These are phyloP conservation scores for Drosophila acutilabella DNA, from an alignment of 2,888 invertebrate species.

Conservation along the genomic window DNA sequence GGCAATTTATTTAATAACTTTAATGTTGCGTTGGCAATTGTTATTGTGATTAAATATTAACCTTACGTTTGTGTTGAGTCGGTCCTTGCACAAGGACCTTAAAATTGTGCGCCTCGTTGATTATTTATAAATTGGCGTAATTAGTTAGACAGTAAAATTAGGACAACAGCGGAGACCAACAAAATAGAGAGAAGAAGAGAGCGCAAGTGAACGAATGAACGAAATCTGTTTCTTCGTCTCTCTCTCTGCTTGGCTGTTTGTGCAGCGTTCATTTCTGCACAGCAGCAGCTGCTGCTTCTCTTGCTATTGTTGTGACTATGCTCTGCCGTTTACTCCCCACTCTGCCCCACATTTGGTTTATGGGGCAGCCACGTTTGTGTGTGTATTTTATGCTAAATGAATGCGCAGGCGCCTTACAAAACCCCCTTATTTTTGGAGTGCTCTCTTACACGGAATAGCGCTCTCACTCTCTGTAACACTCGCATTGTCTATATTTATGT, in stretches of 20 bases:
- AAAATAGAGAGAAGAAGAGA: slow-evolving; percentile 16
- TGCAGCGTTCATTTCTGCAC: slow-evolving; percentile 75
- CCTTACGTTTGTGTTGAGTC: slow-evolving; percentile 16
- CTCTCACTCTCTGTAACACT: slow-evolving; percentile 21
- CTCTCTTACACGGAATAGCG: slow-evolving; percentile 27
- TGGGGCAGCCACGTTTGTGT: slow-evolving; percentile 39
- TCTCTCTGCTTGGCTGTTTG: slow-evolving; percentile 20
- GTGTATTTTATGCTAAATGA: slow-evolving; percentile 49
- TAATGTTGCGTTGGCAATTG: neutral
- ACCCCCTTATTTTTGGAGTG: slow-evolving; percentile 17
- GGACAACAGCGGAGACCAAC: slow-evolving; percentile 46
- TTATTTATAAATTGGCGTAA: slow-evolving; percentile 76
- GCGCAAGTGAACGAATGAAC: slow-evolving; percentile 1
- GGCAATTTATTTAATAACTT: slow-evolving; percentile 9
- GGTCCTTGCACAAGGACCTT: slow-evolving; percentile 65
- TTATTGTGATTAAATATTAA: slow-evolving; percentile 31
- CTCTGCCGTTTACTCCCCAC: neutral
- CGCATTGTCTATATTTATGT: slow-evolving; percentile 63
- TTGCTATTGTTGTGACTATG: slow-evolving; percentile 39
- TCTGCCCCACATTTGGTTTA: slow-evolving; percentile 7
- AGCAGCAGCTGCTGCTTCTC: slow-evolving; percentile 20
- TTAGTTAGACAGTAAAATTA: slow-evolving; percentile 69
- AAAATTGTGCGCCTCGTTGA: slow-evolving; percentile 69
- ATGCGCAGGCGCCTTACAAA: slow-evolving; percentile 52
- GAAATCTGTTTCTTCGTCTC: neutral